Evolutionary conservation across 2,888 invertebrate species (phyloP).

Genomic region (Punctoribates punctum): DNA sequence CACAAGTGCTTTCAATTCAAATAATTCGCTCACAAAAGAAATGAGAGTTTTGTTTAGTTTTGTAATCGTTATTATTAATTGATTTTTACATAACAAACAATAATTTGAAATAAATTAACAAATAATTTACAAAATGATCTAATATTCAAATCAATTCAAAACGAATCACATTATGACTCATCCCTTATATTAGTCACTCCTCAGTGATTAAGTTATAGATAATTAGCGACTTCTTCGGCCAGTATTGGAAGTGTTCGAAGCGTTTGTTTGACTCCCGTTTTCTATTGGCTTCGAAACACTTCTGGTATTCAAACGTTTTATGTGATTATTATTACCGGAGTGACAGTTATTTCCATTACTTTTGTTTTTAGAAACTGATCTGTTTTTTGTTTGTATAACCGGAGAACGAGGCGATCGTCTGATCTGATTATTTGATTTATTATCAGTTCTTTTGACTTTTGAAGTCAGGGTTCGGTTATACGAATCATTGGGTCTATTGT

Average conservation of each 20-base stretch:
- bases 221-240: neutral
- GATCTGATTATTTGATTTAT: constrained; percentile 21
- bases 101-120: constrained; percentile 38
- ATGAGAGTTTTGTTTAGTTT: constrained; percentile 11
- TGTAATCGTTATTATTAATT: constrained; percentile 21
- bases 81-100: constrained; percentile 51
- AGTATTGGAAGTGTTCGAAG: neutral
- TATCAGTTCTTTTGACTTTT: constrained; percentile 1
- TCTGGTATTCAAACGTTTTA: neutral
- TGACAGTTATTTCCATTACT: neutral
- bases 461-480: neutral
- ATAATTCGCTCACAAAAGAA: constrained; percentile 41
- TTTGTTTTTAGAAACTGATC: neutral
- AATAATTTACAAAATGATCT: constrained; percentile 26
- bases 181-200: neutral
- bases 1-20: constrained; percentile 36
- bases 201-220: neutral
- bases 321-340: neutral
- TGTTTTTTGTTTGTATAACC: neutral
- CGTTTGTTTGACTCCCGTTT: neutral
- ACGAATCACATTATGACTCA: neutral
- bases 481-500: neutral
- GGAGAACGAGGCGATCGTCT: constrained; percentile 10
- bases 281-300: neutral
- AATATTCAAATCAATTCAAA: neutral